Conservation (phyloP, 2,888 invertebrate genomes). For the Formica aserva region DNA sequence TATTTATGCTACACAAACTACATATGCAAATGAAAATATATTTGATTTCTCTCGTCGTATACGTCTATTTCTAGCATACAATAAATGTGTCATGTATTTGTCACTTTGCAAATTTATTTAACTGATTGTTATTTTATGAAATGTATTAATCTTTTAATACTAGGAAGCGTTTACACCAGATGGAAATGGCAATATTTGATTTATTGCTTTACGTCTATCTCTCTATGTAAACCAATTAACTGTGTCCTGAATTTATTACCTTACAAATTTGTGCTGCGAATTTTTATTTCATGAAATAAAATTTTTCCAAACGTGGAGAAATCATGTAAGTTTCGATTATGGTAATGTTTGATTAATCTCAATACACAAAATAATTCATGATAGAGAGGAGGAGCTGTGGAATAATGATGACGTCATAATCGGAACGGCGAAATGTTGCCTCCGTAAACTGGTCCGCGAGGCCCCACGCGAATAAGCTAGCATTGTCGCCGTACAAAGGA, state of each 20-base stretch:
- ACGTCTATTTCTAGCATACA: neutral
- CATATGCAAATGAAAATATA: conserved; percentile 7
- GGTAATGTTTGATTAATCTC: neutral
- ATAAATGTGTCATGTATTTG: neutral
- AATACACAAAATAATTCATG: conserved; percentile 10
- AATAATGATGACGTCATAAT: conserved; percentile 6
- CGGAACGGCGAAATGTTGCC: neutral
- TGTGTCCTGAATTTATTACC: neutral
- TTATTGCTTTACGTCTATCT: conserved; percentile 7
- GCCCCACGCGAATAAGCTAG: conserved; percentile 1
- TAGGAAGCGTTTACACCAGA: conserved; percentile 9
- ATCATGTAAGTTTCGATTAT: neutral
- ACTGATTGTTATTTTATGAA: conserved; percentile 26
- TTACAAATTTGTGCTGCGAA: neutral
- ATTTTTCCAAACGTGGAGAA: neutral
- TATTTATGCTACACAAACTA: neutral
- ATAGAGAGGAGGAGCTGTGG: neutral
- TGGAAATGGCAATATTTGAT: conserved; percentile 13
- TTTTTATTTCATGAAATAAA: neutral
- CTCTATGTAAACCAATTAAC: conserved; percentile 6
- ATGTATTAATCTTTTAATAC: conserved; percentile 17
- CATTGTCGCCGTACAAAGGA: conserved; percentile 38
- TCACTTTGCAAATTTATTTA: conserved; percentile 18
- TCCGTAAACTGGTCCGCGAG: conserved; percentile 3
- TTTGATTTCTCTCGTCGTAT: neutral